These are phyloP conservation scores for Teinopalpus imperialis DNA, from an alignment of 2,888 invertebrate genomes.

Conservation along the genomic window DNA sequence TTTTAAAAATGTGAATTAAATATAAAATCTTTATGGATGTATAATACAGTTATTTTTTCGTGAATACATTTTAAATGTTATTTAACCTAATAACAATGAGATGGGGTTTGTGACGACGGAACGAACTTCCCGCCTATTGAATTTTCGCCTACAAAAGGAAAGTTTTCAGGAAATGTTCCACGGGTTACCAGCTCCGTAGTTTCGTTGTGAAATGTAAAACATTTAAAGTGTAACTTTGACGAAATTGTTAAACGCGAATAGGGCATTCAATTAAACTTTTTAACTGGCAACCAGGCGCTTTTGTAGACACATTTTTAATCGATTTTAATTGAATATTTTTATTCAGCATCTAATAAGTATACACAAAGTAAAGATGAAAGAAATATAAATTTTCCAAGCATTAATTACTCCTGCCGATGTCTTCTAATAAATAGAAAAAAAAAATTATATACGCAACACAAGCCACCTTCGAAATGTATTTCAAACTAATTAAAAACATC, in stretches of 20 bases:
- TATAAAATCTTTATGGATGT: no score
- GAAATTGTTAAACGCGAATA: slow-evolving; percentile 33
- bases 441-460: slow-evolving; percentile 58
- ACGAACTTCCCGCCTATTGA: slow-evolving; percentile 69
- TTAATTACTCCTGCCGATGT: slow-evolving; percentile 15
- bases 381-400: slow-evolving; percentile 6
- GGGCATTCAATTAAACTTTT: slow-evolving; percentile 37
- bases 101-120: slow-evolving; percentile 45
- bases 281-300: slow-evolving; percentile 20
- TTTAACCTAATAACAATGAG: slow-evolving; percentile 54
- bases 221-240: slow-evolving; percentile 32
- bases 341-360: not conserved
- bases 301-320: slow-evolving; percentile 12
- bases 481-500: slow-evolving; percentile 81
- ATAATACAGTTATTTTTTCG: slow-evolving; percentile 30
- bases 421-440: slow-evolving; percentile 46
- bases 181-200: slow-evolving; percentile 53
- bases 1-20: slow-evolving; percentile 41
- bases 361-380: not conserved
- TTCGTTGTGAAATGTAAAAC: slow-evolving; percentile 23
- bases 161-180: slow-evolving; percentile 70
- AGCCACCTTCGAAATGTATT: slow-evolving; percentile 74
- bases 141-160: slow-evolving; percentile 71
- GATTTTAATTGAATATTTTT: slow-evolving; percentile 27
- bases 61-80: slow-evolving; percentile 40